Evolutionary conservation across 2,797 vertebrate genomes (phyloP), one percentile per base, ranked within the genome.

Genomic region (Dipus sagitta): DNA sequence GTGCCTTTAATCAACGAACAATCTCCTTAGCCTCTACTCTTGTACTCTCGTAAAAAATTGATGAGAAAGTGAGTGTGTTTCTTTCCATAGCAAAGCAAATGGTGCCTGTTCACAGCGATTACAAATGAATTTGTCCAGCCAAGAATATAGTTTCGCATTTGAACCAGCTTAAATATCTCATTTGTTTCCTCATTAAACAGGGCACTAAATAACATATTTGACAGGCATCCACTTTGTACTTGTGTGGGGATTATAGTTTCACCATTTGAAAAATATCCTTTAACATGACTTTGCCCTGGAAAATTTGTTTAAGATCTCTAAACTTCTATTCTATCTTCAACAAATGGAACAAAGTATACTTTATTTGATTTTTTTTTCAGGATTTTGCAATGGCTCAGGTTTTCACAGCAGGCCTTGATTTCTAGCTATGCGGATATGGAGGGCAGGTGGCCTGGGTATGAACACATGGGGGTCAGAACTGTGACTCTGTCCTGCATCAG

Each of bases 231-330:
- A 67, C 58, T 94, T 47, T 83, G 54, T n/a, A 30, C 64, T 92
- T 92, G 11, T 26, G 20, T 52, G 7, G 68, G 24, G 91, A 90
- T 93, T 91, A 72, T 18, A 26, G 74, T 71, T 77, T 86, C 74
- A 18, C 26, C n/a, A 28, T 71, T 86, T 89, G 26, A 52, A 89
- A 91, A 58, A 28, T 88, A 68, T 30, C 30, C 47, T 78, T 70
- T 78, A 75, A 68, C 3, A 76, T 2, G 52, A 60, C 32, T 82
- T 76, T 54, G 26, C 85, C 88, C 58, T 70, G 26, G 75, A 87
- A 76, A 71, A 62, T 72, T 70, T 80, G 28, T 74, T 86, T 17
- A 32, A 93, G 67, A 64, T 80, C 34, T 82, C 32, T 47, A 60
- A n/a, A 58, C n/a, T 68, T 0, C 6, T 47, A 24, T 79, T 81